Percentiles rank a stretch among this genome's conserved stretches.
Evolutionary conservation across 2,113 vertebrate genomes (phyloP).

Genomic region (Sylvietta virens): DNA sequence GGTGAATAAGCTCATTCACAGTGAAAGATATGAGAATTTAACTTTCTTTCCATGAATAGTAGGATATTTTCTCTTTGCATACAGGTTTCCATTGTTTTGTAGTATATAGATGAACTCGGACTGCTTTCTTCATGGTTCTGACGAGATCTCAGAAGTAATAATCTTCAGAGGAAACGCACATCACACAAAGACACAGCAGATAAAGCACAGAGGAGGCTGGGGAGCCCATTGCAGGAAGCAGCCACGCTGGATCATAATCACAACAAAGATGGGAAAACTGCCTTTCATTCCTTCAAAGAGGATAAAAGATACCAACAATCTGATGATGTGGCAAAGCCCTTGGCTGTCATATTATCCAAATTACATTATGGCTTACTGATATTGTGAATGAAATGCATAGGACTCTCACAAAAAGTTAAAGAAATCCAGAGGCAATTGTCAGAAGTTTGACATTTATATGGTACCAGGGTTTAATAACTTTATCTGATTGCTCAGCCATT

Average conservation of each 20-base stretch:
- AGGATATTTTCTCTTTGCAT: not conserved
- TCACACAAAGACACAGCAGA: not conserved
- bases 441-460: not conserved
- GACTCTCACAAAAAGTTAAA: not conserved
- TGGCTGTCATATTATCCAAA: not conserved
- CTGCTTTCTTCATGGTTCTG: not conserved
- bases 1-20: not conserved
- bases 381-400: not conserved
- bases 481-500: not conserved
- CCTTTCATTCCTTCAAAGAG: not conserved
- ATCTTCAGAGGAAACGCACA: not conserved
- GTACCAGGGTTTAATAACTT: not conserved
- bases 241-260: not conserved
- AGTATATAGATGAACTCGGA: not conserved
- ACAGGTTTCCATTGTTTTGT: not conserved
- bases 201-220: not conserved
- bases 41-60: not conserved
- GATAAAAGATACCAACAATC: not conserved
- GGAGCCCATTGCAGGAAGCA: not conserved
- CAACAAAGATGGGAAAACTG: not conserved
- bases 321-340: not conserved
- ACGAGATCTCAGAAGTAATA: not conserved
- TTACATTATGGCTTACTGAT: not conserved
- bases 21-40: not conserved
- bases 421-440: not conserved